A percentile compares a stretch with the other conserved stretches of the same genome.
phyloP scores from a whole-genome alignment of 2,888 invertebrate genomes.

The Leucoptera coffeella region DNA sequence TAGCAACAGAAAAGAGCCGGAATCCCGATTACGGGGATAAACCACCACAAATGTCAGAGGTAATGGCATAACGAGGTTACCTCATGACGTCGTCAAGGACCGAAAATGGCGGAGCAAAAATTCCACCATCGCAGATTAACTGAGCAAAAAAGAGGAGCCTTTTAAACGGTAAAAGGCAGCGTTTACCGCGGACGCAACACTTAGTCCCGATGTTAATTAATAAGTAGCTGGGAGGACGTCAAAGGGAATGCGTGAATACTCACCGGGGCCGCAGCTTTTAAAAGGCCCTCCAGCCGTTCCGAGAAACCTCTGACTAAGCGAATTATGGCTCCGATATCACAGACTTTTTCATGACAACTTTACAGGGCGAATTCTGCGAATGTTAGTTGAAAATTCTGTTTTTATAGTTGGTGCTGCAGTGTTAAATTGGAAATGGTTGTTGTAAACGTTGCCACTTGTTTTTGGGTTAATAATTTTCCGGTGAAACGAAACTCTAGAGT shows the following conservation, averaged over 20 bases:
- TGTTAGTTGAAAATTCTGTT: too few relatives aligned
- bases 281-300: conserved; percentile 36
- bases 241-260: conserved; percentile 55
- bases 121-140: conserved; percentile 1
- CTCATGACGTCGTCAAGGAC: too few relatives aligned
- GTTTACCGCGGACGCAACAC: conserved; percentile 52
- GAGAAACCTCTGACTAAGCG: conserved; percentile 45
- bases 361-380: conserved; percentile 11
- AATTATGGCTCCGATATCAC: conserved; percentile 43
- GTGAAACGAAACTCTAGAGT: too few relatives aligned
- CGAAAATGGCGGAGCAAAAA: conserved; percentile 6
- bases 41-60: too few relatives aligned
- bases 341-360: conserved; percentile 25
- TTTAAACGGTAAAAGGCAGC: conserved; percentile 49
- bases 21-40: too few relatives aligned
- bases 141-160: conserved; percentile 14
- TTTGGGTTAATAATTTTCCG: too few relatives aligned
- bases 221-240: conserved; percentile 47
- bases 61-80: too few relatives aligned
- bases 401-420: too few relatives aligned
- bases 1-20: too few relatives aligned
- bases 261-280: conserved; percentile 43
- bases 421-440: too few relatives aligned
- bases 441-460: too few relatives aligned
- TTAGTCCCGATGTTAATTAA: conserved; percentile 49